Base-by-base conservation (phyloP, 2,888 invertebrate genomes). In the Hyposoter didymator region DNA sequence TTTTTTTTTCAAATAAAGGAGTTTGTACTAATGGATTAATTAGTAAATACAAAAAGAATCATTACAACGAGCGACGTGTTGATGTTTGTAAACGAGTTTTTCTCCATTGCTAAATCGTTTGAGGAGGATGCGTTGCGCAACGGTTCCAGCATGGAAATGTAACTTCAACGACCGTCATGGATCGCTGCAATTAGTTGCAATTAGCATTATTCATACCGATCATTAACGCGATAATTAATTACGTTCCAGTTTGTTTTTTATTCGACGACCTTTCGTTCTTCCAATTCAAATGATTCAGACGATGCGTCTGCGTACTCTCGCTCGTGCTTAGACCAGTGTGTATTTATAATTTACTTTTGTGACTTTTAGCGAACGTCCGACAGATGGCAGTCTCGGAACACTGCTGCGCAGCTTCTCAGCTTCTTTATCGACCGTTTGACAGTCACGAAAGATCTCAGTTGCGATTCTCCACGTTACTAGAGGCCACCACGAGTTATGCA, bases 301-400 rank as follows among this genome's bases (percentile, higher is more conserved):
- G 64, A 32, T 43, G 73, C 70, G 64, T 70, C 64, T 78, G 49
- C 64, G 73, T 59, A n/a, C 17, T 19, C n/a, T n/a, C 39, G 67
- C 59, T 12, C 28, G 39, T 52, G 39, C 70, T 75, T 70, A 70
- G 70, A 69, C 19, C 45, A 47, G 35, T 28, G 70, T 74, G 45
- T 85, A 85, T 82, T 85, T 85, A 79, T 85, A 85, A 45, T 72
- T 12, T 17, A 28, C 17, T 47, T 28, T 75, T 47, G 52, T 32
- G 17, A 69, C 62, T 82, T 79, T 49, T 1, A 22, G 10, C 32
- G n/a, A 72, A 59, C 47, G 35, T 49, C 76, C 75, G 72, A 28
- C 75, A 85, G 85, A 85, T 85, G 85, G 82, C 85, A 55, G 22
- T 5, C 79, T 72, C 22, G 28, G 17, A 28, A 28, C 28, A 49